phyloP scores from a whole-genome alignment of 2,113 vertebrate genomes.

The Puntigrus tetrazona region DNA sequence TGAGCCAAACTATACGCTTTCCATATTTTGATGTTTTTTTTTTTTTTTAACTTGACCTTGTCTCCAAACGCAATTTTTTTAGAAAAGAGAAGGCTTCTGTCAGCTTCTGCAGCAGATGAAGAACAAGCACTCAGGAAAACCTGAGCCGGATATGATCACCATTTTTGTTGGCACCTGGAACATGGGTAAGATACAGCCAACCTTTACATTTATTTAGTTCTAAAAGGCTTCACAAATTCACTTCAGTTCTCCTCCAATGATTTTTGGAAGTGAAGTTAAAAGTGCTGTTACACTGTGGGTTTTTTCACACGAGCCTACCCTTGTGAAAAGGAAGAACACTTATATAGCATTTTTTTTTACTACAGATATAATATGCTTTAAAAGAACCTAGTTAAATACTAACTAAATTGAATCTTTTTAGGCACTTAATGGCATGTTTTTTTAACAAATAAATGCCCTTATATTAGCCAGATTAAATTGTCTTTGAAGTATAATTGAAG shows the following conservation, averaged over 20 bases:
- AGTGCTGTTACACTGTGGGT: background rate
- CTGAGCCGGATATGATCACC: constrained; percentile 97
- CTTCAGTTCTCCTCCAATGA: background rate
- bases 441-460: background rate
- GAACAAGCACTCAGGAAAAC: constrained; percentile 93
- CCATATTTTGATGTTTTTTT: background rate
- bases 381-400: background rate
- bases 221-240: background rate
- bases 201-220: background rate
- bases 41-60: background rate
- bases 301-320: background rate
- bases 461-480: background rate
- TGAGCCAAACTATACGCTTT: background rate
- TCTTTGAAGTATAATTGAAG: background rate
- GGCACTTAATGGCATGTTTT: background rate
- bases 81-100: constrained; percentile 98
- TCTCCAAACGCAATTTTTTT: constrained; percentile 27
- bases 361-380: background rate
- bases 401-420: background rate
- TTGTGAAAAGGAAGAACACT: background rate
- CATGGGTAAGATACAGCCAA: constrained; percentile 83
- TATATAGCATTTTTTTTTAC: background rate
- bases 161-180: constrained; percentile 98
- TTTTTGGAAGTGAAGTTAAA: background rate
- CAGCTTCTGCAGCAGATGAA: constrained; percentile 99